Conservation (phyloP, 2,113 vertebrate genomes). For the Marmota monax region DNA sequence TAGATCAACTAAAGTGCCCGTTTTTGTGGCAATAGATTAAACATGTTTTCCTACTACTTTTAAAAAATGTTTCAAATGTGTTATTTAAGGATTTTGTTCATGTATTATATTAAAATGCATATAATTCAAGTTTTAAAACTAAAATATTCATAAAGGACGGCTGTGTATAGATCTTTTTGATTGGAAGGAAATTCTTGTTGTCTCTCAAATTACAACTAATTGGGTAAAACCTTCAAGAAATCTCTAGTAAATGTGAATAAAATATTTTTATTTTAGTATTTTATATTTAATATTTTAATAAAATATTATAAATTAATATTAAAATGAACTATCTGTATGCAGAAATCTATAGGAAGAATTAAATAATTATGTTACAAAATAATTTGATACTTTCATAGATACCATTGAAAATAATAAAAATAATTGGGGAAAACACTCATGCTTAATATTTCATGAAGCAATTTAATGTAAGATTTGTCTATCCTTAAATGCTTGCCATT, state of each 20-base stretch:
- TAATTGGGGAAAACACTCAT: not conserved
- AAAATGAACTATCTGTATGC: not conserved
- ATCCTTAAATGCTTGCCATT: not conserved
- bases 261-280: too few species aligned
- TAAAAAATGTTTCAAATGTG: not conserved
- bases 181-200: not conserved
- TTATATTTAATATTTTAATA: not conserved
- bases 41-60: not conserved
- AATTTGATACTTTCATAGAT: not conserved
- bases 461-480: constrained; percentile 9
- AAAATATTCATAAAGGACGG: not conserved
- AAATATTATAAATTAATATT: not conserved
- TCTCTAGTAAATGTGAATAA: not conserved
- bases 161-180: not conserved
- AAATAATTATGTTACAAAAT: not conserved
- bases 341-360: not conserved
- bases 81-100: not conserved
- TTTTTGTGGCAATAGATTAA: not conserved
- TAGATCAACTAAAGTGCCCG: not conserved
- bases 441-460: not conserved
- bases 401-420: not conserved
- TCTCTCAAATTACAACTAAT: not conserved
- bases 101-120: constrained; percentile 10
- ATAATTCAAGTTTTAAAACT: not conserved
- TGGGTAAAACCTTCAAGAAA: not conserved